Evolutionary conservation across 2,113 vertebrate genomes (phyloP), one percentile per base, ranked within the genome.

Genomic region (Halichoeres trimaculatus): DNA sequence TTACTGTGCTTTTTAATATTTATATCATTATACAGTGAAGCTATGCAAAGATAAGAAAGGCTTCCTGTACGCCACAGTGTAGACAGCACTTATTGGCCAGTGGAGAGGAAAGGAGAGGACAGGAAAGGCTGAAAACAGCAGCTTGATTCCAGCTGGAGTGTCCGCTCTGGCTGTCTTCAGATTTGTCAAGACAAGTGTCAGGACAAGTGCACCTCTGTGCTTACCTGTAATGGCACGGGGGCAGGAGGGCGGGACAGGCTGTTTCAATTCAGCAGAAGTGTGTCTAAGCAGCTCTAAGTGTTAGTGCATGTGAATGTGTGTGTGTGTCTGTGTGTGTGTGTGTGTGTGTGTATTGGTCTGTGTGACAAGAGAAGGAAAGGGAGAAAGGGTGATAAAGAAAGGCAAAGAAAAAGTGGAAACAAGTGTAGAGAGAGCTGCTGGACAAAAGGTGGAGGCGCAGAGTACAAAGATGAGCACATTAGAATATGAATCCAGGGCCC

Each of bases 181-280:
- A 78, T 85, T 85, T 86, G 81, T 83, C 78, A 80, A 86, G 78
- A 85, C 67, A 83, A 81, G 85, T 90, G 86, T 90, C 86, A 80
- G 83, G 76, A 85, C 74, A 85, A 89, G 78, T 83, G 70, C 66
- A 76, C 74, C 80, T 72, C 71, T 57, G 81, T 70, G 67, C 73
- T 77, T 80, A 86, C 84, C 83, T 81, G 78, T 84, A 83, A 89
- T 78, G 72, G 74, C 67, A 75, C 60, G 70, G 76, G 76, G 78
- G 61, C 41, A 81, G 53, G 51, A 72, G 70, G 78, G 83, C 41
- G 43, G 71, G 60, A 85, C 75, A 75, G 70, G 78, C 80, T 69
- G 88, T 89, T 90, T 88, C 70, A 83, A 87, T 86, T 85, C 69
- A 78, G 57, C 19, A 3, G 70, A 76, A 82, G 75, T 67, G 70